Evolutionary conservation across 2,797 vertebrate genomes (phyloP).

Genomic region (Hapalemur alaotrensis): DNA sequence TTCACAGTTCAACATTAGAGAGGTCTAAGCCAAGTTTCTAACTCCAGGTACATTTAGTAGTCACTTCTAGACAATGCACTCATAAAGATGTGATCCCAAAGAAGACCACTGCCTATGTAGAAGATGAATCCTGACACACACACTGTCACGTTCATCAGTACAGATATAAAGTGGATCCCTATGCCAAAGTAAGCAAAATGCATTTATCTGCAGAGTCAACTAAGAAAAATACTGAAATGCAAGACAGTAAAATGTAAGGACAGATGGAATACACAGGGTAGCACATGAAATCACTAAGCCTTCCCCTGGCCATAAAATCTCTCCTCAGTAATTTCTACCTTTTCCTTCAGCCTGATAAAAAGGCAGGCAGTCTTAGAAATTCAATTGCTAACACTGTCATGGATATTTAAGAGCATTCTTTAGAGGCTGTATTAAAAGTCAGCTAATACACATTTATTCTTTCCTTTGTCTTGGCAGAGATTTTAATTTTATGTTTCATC

Average conservation of each 20-base stretch:
- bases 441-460: not conserved
- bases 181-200: not conserved
- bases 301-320: not conserved
- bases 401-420: not conserved
- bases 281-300: not conserved
- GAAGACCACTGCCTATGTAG: not conserved
- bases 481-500: not conserved
- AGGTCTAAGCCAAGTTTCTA: not conserved
- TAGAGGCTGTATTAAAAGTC: not conserved
- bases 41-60: not conserved
- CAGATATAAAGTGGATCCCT: not conserved
- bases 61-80: not conserved
- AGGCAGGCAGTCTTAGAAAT: not conserved
- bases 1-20: conserved; percentile 18
- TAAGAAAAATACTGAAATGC: not conserved
- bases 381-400: not conserved
- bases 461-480: not conserved
- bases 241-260: conserved; percentile 14
- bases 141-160: not conserved
- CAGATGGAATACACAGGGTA: not conserved
- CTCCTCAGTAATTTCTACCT: not conserved
- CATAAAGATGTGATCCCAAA: not conserved
- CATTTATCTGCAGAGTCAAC: not conserved
- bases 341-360: not conserved
- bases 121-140: not conserved